Evolutionary conservation across 1,140 invertebrate species (phyloP).

Genomic region (Holotrichia oblita): DNA sequence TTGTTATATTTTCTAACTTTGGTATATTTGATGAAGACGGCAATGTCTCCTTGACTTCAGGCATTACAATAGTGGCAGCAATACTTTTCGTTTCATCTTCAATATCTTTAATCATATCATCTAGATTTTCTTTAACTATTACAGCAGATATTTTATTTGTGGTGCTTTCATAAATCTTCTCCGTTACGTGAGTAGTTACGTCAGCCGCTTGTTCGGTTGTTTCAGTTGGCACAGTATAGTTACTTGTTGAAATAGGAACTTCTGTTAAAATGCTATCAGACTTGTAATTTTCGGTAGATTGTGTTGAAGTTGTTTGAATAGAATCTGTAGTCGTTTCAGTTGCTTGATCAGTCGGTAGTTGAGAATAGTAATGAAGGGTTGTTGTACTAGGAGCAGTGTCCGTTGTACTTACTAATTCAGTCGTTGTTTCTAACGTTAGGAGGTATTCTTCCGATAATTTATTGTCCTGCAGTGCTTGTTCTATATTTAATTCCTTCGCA

Average conservation of each 20-base stretch:
- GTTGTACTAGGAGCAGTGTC: background rate
- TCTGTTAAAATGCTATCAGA: slow-evolving; percentile 11
- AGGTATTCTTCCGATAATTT: background rate
- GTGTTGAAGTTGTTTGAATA: background rate
- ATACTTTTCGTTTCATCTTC: slow-evolving; percentile 43
- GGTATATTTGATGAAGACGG: background rate
- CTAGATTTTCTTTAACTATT: slow-evolving; percentile 26
- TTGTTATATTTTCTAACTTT: slow-evolving; percentile 36
- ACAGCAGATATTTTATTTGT: slow-evolving; percentile 1
- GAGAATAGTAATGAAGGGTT: background rate
- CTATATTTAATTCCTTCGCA: background rate
- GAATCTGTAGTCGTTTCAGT: background rate
- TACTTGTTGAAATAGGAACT: slow-evolving; percentile 25
- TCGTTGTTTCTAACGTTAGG: background rate
- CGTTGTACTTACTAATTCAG: background rate
- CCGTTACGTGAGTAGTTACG: background rate
- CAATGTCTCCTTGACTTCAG: background rate
- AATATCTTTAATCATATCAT: slow-evolving; percentile 38
- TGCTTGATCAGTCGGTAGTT: slow-evolving; percentile 19
- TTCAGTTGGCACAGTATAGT: slow-evolving; percentile 40
- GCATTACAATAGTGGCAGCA: slow-evolving; percentile 31
- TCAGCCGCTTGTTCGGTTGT: background rate
- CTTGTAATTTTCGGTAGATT: slow-evolving; percentile 37
- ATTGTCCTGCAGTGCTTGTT: background rate
- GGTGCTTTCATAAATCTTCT: background rate